Evolutionary conservation across 1,140 invertebrate genomes (phyloP).

Genomic region (Notospermus geniculatus): DNA sequence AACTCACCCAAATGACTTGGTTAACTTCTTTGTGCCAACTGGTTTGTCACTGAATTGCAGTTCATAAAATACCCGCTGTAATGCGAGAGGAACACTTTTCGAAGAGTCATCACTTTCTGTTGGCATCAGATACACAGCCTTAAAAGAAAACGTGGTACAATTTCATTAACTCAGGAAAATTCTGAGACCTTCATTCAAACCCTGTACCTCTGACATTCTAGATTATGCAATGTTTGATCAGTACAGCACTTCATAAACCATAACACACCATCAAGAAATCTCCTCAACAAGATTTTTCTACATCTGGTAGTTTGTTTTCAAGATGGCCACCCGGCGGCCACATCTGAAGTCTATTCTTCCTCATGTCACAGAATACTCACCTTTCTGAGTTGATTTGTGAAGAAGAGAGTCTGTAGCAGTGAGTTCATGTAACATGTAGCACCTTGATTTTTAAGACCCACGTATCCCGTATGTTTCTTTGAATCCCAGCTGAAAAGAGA

Average conservation of each 20-base stretch:
- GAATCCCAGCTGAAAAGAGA: slow-evolving; percentile 62
- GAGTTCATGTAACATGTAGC: slow-evolving; percentile 99
- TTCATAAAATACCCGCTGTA: slow-evolving; percentile 98
- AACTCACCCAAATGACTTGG: slow-evolving; percentile 88
- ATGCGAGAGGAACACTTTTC: slow-evolving; percentile 91
- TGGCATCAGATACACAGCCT: slow-evolving; percentile 99
- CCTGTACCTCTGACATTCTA: too few species aligned
- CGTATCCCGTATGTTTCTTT: slow-evolving; percentile 98
- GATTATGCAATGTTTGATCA: too few species aligned
- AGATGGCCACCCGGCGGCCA: not conserved
- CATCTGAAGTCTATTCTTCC: too few species aligned
- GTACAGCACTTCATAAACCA: not conserved
- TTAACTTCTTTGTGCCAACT: slow-evolving; percentile 98
- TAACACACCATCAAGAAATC: not conserved
- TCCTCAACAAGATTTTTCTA: not conserved
- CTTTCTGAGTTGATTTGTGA: slow-evolving; percentile 86
- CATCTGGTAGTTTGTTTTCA: too few species aligned
- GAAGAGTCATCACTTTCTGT: slow-evolving; percentile 97
- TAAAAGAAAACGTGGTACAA: slow-evolving; percentile 44
- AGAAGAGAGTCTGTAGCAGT: slow-evolving; percentile 95
- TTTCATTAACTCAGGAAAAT: too few species aligned
- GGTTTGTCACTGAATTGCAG: slow-evolving; percentile 97
- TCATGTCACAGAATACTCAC: too few species aligned
- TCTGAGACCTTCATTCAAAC: too few species aligned
- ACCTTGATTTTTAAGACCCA: slow-evolving; percentile 99